Evolutionary conservation across 1,140 invertebrate species (phyloP), one percentile per base, ranked within the genome.

Genomic region (Dreissena rostriformis): DNA sequence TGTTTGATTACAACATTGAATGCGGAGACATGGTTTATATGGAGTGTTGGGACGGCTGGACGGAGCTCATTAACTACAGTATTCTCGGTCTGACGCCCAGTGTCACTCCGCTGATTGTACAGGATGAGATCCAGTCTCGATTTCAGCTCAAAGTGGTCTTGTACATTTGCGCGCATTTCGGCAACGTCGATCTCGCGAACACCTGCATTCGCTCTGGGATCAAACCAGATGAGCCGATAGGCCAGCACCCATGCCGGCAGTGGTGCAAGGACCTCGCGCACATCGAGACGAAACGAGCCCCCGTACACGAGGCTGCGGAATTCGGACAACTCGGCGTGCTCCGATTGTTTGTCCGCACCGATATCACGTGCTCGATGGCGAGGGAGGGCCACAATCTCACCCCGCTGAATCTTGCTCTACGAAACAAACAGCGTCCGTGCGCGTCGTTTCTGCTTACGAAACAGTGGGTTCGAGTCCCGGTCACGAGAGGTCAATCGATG

Each of bases 21-120:
- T 82, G 88, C 1, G 92, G 92, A 22, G 82, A 90, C 57, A 92
- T 88, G 4, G 84, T 93, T 2, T 75, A 85, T n/a, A 79, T 93
- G 70, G 91, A 93, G 71, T 91, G 90, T 51, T 93, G 92, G 92
- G 92, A 93, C 76, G 93, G 93, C n/a, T 93, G 92, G 92, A 93
- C 90, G 53, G 92, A 93, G 70, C 91, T 93, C 66, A 86, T 93
- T 0, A 92, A 91, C 79, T 82, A 91, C 39, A 86, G 89, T 51
- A 88, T 91, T 24, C 87, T 91, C 79, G 92, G 93, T n/a, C 91
- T 91, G 74, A 92, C 92, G 8, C 88, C 85, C 8, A 90, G 91
- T 76, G 87, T 89, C 14, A 81, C 92, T 57, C 77, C 90, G 0
- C 87, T 91, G 63, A 85, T 92, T 29, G 75, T 86, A 2, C 52